These are phyloP conservation scores for Ceyx margarethae DNA, from an alignment of 2,113 vertebrate species.

Conservation along the genomic window DNA sequence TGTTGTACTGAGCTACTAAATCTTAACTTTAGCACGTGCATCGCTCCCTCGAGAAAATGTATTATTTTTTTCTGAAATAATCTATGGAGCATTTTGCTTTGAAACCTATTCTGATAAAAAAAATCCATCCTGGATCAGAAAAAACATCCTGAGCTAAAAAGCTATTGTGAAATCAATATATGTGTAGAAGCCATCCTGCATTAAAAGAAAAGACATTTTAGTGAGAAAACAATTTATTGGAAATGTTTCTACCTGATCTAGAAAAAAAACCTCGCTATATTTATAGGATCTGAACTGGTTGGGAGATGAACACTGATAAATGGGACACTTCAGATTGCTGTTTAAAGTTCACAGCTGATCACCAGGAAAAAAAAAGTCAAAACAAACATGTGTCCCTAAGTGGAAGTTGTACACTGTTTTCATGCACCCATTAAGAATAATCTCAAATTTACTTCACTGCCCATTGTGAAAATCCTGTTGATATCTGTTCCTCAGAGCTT, in stretches of 20 bases:
- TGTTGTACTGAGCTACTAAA: not conserved
- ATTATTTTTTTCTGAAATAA: not conserved
- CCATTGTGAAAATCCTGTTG: not conserved
- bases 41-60: not conserved
- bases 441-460: not conserved
- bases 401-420: not conserved
- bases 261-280: not conserved
- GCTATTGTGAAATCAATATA: rapidly evolving
- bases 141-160: not conserved
- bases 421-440: too few species aligned
- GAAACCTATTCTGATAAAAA: not conserved
- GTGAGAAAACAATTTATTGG: not conserved
- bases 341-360: not conserved
- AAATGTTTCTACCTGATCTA: not conserved
- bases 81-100: rapidly evolving
- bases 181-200: not conserved
- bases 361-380: not conserved
- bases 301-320: not conserved
- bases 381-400: not conserved
- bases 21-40: not conserved
- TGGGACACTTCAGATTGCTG: not conserved
- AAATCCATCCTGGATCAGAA: not conserved
- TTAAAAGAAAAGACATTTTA: not conserved
- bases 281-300: not conserved
- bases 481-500: not conserved